Conservation (phyloP, 2,113 vertebrate genomes). For the Alectura lathami region DNA sequence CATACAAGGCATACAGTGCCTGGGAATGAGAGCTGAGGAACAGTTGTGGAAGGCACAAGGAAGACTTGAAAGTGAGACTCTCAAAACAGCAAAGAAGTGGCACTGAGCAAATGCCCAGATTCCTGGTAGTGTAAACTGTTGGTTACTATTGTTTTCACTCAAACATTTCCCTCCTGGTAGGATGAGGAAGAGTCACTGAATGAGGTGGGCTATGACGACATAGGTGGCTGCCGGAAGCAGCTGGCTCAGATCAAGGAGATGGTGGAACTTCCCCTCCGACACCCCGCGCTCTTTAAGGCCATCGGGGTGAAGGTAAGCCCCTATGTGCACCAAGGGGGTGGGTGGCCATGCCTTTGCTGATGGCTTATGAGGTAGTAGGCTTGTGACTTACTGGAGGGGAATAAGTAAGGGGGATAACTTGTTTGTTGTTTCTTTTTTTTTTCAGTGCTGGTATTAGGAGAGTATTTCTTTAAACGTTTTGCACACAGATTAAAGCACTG, state of each 20-base stretch:
- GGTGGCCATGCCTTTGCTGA: not conserved
- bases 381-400: not conserved
- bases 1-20: not conserved
- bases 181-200: conserved; percentile 98
- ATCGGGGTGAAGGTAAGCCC: conserved; percentile 93
- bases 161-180: conserved; percentile 53
- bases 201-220: conserved; percentile 98
- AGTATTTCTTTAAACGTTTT: not conserved
- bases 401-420: not conserved
- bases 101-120: rapidly evolving
- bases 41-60: not conserved
- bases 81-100: not conserved
- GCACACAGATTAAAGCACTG: not conserved
- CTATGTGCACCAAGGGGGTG: rapidly evolving
- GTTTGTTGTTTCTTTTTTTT: no score
- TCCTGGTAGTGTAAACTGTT: not conserved
- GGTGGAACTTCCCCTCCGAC: conserved; percentile 96
- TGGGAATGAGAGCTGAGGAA: not conserved
- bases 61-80: not conserved
- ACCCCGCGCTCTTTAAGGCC: conserved; percentile 97
- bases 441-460: not conserved
- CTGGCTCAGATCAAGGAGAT: conserved; percentile 98
- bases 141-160: not conserved
- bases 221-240: conserved; percentile 97
- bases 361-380: not conserved